Evolutionary conservation across 2,888 invertebrate species (phyloP), one percentile per base, ranked within the genome.

Genomic region (Lepidonotus clava): DNA sequence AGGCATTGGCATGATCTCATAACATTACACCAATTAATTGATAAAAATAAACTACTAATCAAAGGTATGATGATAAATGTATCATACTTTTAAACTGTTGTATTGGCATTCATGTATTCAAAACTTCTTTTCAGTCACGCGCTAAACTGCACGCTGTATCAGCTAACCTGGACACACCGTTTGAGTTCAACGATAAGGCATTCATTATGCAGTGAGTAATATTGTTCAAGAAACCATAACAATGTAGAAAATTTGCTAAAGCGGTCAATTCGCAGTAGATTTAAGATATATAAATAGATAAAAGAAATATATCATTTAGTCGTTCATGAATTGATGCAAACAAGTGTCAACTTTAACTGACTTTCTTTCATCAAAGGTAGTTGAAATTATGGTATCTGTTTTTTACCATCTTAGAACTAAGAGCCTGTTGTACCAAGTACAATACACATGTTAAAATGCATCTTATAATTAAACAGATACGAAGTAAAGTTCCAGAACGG

Each of bases 101-200:
- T 21, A 51, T 51, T 51, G 21, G 21, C 21, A 21, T 14, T 51
- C 14, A 51, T 51, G 21, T 21, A n/a, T 51, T 51, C 21, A 51
- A 51, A 14, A 21, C 11, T 77, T 88, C 88, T 86, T 93, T 93
- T 87, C 91, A 95, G 93, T 97, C 98, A 0, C 98, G 98, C 95
- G 99, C 99, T 0, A 98, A 98, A 92, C 99, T 99, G 95, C 97
- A 99, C 21, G 99, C 99, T 8, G 97, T 99, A 89, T 95, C 98
- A 0, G 95, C 97, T 1, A 95, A 96, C 41, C 95, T 99, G 24
- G 95, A 95, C 86, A 96, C 96, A 92, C 97, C 97, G 0, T 99
- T 98, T 94, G 95, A 96, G 83, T 99, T 99, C 94, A 88, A 80
- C 87, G 97, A 97, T 91, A 97, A 98, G 0, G 95, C 95, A 28